These are phyloP conservation scores for Caenorhabditis sp. DNA, from an alignment of 2,888 invertebrate species.

Conservation along the genomic window DNA sequence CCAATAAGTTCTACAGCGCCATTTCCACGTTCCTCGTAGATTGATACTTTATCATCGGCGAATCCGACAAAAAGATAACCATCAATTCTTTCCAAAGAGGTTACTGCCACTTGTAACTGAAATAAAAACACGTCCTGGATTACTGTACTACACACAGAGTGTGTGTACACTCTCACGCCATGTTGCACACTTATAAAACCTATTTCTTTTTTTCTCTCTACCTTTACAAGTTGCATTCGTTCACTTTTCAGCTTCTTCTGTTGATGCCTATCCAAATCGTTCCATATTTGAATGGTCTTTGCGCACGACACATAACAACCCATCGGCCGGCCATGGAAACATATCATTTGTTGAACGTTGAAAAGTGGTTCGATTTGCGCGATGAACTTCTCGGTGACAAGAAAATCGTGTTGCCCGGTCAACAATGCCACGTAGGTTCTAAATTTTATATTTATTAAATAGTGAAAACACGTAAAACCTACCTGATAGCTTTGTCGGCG, in stretches of 20 bases:
- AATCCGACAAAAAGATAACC: conserved; percentile 43
- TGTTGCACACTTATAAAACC: no score
- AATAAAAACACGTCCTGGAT: background rate
- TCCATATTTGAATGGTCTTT: conserved; percentile 53
- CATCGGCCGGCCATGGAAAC: conserved; percentile 54
- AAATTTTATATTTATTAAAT: no score
- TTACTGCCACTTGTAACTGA: conserved; percentile 17
- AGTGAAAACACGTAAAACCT: no score
- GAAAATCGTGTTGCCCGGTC: conserved; percentile 50
- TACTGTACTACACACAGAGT: no score
- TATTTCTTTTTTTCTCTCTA: no score
- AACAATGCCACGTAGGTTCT: conserved; percentile 51
- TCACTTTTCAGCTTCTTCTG: conserved; percentile 56
- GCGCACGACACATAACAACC: conserved; percentile 50
- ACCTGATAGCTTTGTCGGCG: conserved; percentile 49
- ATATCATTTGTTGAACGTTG: conserved; percentile 46
- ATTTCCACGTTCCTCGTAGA: conserved; percentile 44
- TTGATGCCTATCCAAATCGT: conserved; percentile 54
- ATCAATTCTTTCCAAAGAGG: conserved; percentile 36
- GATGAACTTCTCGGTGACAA: conserved; percentile 49
- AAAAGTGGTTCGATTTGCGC: conserved; percentile 54
- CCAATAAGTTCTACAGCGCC: conserved; percentile 35
- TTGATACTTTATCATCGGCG: conserved; percentile 41
- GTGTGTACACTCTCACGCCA: background rate
- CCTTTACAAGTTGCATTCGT: conserved; percentile 45